Evolutionary conservation across 2,888 invertebrate species (phyloP).

Genomic region (Gari tellinella): DNA sequence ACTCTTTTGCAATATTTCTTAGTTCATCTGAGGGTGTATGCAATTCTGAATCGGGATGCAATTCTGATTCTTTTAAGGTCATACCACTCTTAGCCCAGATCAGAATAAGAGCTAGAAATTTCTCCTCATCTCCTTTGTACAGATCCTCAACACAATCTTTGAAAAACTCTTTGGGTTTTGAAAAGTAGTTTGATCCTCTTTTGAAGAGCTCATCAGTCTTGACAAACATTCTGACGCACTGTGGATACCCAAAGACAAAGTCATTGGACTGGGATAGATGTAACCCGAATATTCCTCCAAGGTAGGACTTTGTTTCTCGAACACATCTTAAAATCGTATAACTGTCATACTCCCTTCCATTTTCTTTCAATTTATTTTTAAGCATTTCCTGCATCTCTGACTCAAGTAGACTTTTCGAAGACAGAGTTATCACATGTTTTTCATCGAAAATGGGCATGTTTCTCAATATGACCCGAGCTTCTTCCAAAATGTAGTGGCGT

Average conservation of each 20-base stretch:
- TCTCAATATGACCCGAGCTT: slow-evolving; percentile 20
- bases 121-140: slow-evolving; percentile 27
- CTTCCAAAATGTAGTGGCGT: slow-evolving; percentile 44
- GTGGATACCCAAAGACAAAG: slow-evolving; percentile 42
- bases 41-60: slow-evolving; percentile 7
- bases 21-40: slow-evolving; percentile 8
- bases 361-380: too few relatives aligned
- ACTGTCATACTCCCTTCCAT: too few relatives aligned
- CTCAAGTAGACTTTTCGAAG: slow-evolving; percentile 26
- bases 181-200: slow-evolving; percentile 20
- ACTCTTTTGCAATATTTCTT: slow-evolving; percentile 8
- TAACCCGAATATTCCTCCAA: too few relatives aligned
- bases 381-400: too few relatives aligned
- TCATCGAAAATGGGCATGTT: slow-evolving; percentile 18
- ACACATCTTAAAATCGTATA: too few relatives aligned
- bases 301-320: too few relatives aligned
- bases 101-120: slow-evolving; percentile 36
- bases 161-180: slow-evolving; percentile 38
- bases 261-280: too few relatives aligned
- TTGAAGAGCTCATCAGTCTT: slow-evolving; percentile 26
- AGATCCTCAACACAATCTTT: slow-evolving; percentile 36
- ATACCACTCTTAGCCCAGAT: slow-evolving; percentile 36
- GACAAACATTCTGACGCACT: slow-evolving; percentile 42
- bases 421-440: slow-evolving; percentile 23
- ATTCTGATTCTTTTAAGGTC: background rate